These are phyloP conservation scores for Torymus tubicola DNA, from an alignment of 2,888 invertebrate species.

Conservation along the genomic window DNA sequence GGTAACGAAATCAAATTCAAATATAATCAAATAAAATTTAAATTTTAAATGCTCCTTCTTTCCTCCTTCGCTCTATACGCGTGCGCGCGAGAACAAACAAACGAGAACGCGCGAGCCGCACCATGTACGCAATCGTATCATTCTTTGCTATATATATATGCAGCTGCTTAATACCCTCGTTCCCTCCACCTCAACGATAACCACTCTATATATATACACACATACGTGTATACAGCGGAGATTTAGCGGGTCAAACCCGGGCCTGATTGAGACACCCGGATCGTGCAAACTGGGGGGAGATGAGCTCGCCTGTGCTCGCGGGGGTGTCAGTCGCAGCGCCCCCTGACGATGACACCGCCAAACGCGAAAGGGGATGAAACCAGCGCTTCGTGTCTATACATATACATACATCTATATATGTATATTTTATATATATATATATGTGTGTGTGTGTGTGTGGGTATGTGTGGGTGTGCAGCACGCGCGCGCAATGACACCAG, in stretches of 20 bases:
- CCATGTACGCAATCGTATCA: too few relatives aligned
- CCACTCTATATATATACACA: constrained; percentile 25
- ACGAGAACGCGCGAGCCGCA: neutral
- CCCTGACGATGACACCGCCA: constrained; percentile 75
- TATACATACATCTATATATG: too few relatives aligned
- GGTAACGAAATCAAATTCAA: constrained; percentile 74
- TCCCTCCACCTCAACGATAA: constrained; percentile 39
- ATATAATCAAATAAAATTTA: constrained; percentile 77
- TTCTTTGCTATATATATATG: neutral
- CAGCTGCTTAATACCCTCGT: constrained; percentile 19
- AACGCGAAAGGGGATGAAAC: constrained; percentile 75
- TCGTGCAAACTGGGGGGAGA: constrained; percentile 13
- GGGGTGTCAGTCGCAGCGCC: constrained; percentile 74
- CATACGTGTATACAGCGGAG: constrained; percentile 60
- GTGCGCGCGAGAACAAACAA: constrained; percentile 17
- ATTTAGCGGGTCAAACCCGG: constrained; percentile 73
- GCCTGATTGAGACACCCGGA: constrained; percentile 71
- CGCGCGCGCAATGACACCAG: constrained; percentile 55
- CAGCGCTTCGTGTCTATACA: constrained; percentile 54
- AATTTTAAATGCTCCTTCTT: constrained; percentile 71
- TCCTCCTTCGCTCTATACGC: neutral
- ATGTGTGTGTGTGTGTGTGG: too few relatives aligned
- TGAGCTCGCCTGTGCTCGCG: neutral
- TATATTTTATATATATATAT: too few relatives aligned
- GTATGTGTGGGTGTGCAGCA: constrained; percentile 64